Base-by-base conservation (phyloP, 2,888 invertebrate species). In the Hetaerina titia region DNA sequence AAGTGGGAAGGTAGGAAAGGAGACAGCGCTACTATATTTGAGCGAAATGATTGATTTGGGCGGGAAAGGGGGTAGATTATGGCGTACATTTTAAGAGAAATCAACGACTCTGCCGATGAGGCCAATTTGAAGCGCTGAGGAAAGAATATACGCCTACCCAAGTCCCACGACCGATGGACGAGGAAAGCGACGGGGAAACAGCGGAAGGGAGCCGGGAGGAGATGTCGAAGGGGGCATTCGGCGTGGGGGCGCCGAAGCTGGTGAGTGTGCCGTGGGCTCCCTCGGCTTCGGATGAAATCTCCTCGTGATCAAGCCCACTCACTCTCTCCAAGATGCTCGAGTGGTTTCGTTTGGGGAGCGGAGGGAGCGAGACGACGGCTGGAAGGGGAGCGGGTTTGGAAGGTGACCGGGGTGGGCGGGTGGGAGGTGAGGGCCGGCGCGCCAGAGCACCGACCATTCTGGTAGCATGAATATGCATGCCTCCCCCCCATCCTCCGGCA, bases 391-490 rank as follows among this genome's bases (percentile, higher is more conserved):
- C 31, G 25, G 81, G 19, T 19, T 19, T 45, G 45, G 45, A 45
- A 69, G 69, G 69, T 22, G 69, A n/a, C 7, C 22, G n/a, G 22
- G 69, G 9, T 7, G 90, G 25, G 69, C 11, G 92, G 56, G 90
- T 11, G 45, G 64, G 90, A 11, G 45, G 64, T 11, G 64, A 90
- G 57, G 58, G n/a, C 88, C 45, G 88, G 57, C 88, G 88, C 90
- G 64, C 45, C 90, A 19, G 45, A 69, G 90, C 90, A 90, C 90
- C 90, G 90, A 64, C 92, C 92, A 69, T 69, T 92, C 81, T 81
- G 81, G 81, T 81, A 81, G 92, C 92, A 92, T 92, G 92, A 92
- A 92, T 92, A 92, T 92, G 92, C 92, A 92, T 90, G 60, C 22
- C 63, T 60, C 92, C 31, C 81, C 81, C 74, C 69, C 64, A 92